Evolutionary conservation across 1,140 invertebrate genomes (phyloP).

Genomic region (Zaprionus kolodkinae): DNA sequence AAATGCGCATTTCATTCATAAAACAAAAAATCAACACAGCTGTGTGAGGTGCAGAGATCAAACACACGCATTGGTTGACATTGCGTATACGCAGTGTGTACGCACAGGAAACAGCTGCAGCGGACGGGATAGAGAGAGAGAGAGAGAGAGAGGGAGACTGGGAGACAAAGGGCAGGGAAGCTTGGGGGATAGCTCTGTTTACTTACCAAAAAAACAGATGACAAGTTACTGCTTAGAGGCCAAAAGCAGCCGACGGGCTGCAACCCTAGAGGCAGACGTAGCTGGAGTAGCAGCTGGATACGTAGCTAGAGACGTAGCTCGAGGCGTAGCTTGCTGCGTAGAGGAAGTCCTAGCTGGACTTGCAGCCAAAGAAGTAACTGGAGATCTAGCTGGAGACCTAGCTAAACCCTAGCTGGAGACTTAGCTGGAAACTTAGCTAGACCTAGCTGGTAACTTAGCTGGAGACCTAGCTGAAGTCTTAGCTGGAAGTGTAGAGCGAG

Average conservation of each 20-base stretch:
- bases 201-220: slow-evolving; percentile 39
- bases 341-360: too few species aligned
- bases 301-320: too few species aligned
- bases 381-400: too few species aligned
- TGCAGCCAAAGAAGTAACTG: too few species aligned
- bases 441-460: too few species aligned
- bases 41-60: background rate
- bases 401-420: too few species aligned
- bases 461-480: too few species aligned
- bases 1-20: slow-evolving; percentile 35
- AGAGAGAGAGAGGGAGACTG: too few species aligned
- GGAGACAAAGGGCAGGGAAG: background rate
- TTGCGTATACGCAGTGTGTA: slow-evolving; percentile 69
- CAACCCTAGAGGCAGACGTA: background rate
- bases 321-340: too few species aligned
- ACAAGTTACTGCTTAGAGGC: slow-evolving; percentile 22
- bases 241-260: background rate
- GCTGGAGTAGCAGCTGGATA: too few species aligned
- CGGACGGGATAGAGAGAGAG: background rate
- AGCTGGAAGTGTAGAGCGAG: too few species aligned
- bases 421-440: too few species aligned
- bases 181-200: background rate
- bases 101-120: background rate
- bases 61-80: slow-evolving; percentile 5
- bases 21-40: background rate